These are phyloP conservation scores for Cirrhinus mrigala DNA, from an alignment of 2,797 vertebrate genomes.

Conservation along the genomic window DNA sequence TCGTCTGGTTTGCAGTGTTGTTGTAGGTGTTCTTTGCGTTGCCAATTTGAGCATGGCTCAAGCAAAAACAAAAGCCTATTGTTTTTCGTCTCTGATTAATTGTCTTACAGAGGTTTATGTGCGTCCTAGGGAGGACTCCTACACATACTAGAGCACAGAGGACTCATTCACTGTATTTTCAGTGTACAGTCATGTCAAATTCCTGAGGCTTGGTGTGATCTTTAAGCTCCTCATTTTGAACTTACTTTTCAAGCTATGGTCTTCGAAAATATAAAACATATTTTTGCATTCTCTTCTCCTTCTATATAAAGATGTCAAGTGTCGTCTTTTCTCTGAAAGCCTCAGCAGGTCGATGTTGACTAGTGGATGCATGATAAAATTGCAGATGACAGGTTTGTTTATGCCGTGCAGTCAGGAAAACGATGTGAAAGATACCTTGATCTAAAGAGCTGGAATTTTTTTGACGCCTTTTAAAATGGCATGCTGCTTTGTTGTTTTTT, in stretches of 20 bases:
- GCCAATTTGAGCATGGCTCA: background rate
- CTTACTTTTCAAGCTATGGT: background rate
- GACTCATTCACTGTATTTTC: constrained; percentile 25
- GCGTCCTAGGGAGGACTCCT: background rate
- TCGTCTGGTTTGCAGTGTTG: background rate
- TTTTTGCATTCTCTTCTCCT: constrained; percentile 1
- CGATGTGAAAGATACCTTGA: constrained; percentile 24
- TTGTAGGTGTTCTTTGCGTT: background rate
- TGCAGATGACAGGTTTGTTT: constrained; percentile 46
- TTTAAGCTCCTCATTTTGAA: constrained; percentile 17
- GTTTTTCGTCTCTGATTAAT: constrained; percentile 41
- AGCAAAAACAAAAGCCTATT: constrained; percentile 30
- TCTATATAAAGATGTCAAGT: constrained; percentile 33
- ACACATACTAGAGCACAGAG: constrained; percentile 8
- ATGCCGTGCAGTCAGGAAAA: constrained; percentile 22
- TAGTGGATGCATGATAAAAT: constrained; percentile 40
- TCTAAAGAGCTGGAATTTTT: background rate
- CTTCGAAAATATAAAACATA: constrained; percentile 19
- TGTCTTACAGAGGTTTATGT: constrained; percentile 27
- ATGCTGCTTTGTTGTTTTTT: constrained; percentile 11
- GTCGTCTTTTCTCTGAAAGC: background rate
- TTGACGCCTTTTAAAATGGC: background rate
- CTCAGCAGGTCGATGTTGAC: constrained; percentile 33
- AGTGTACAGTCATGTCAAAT: constrained; percentile 19
- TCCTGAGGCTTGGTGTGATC: background rate